Evolutionary conservation across 2,113 vertebrate species (phyloP), one percentile per base, ranked within the genome.

Genomic region (Sigmodon hispidus): DNA sequence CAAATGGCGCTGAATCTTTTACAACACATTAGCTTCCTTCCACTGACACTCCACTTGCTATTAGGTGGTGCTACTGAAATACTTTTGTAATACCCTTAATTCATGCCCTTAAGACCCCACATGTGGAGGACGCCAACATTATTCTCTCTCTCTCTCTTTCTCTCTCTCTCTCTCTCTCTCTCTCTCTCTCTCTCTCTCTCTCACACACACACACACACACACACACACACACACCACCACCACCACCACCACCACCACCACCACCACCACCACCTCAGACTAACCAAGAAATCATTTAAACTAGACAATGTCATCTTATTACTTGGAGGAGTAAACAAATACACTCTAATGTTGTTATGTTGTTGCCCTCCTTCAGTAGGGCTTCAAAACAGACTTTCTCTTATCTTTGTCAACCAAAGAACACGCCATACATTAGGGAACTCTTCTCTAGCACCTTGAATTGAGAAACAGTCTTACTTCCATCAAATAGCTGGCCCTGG

Each of bases 21-120:
- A n/a, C n/a, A n/a, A n/a, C n/a, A 48, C 24, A 36, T 10, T 87
- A 29, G 80, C 73, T 72, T 77, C 36, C 34, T 76, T 89, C 19
- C 36, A 70, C 17, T 91, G 34, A 45, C 16, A n/a, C 31, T 69
- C 55, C 65, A 36, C 34, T 57, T 7, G 24, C 55, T 29, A 1
- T 17, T 29, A 36, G 10, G 13, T n/a, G n/a, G n/a, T n/a, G n/a
- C n/a, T n/a, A n/a, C n/a, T n/a, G n/a, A n/a, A n/a, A n/a, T n/a
- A 11, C n/a, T 52, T 86, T 61, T 40, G 75, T 87, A 86, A 63
- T 40, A 31, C 24, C 34, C 45, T 34, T 75, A n/a, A 15, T 76
- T 11, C 26, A 76, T 34, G 48, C 6, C 36, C 61, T 55, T 8
- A 26, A 12, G 0, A 2, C 5, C 3, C 17, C 1, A 17, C 26